These are phyloP conservation scores for Neuroterus valhalla DNA, from an alignment of 1,140 invertebrate species.

Conservation along the genomic window DNA sequence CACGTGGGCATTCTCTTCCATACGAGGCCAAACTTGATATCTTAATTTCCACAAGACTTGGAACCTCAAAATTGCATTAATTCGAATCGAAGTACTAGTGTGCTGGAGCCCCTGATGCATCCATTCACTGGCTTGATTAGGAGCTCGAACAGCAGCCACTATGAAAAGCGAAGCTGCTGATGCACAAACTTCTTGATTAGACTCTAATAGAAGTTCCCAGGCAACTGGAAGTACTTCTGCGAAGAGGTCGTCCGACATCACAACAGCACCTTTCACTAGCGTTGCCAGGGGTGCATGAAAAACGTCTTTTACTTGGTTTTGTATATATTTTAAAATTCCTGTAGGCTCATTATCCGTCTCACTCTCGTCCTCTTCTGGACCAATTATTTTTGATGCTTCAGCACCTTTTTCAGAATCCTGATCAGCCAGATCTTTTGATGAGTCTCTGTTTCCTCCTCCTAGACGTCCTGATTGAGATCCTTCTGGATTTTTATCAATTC, in stretches of 20 bases:
- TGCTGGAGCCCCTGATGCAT: slow-evolving; percentile 92
- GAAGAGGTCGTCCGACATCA: slow-evolving; percentile 91
- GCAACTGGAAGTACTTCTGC: slow-evolving; percentile 91
- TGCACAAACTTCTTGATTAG: slow-evolving; percentile 85
- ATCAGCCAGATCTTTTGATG: slow-evolving; percentile 71
- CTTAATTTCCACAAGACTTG: slow-evolving; percentile 96
- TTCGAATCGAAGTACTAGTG: slow-evolving; percentile 84
- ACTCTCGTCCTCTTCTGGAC: slow-evolving; percentile 65
- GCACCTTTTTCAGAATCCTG: slow-evolving; percentile 68
- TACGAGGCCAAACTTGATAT: slow-evolving; percentile 99
- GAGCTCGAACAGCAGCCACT: slow-evolving; percentile 91
- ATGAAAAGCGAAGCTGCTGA: slow-evolving; percentile 94
- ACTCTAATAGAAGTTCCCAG: slow-evolving; percentile 95
- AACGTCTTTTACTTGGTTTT: slow-evolving; percentile 87
- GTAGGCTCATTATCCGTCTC: slow-evolving; percentile 80
- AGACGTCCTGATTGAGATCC: slow-evolving; percentile 72
- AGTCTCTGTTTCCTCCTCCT: slow-evolving; percentile 66
- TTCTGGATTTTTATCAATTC: slow-evolving; percentile 76
- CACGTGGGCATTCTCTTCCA: slow-evolving; percentile 97
- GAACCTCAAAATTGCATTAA: slow-evolving; percentile 91
- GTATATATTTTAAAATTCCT: slow-evolving; percentile 90
- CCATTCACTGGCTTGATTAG: slow-evolving; percentile 89
- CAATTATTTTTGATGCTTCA: slow-evolving; percentile 72
- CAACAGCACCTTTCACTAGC: slow-evolving; percentile 93
- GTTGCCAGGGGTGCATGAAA: slow-evolving; percentile 94